phyloP scores from a whole-genome alignment of 2,797 vertebrate species.

The Rhinogobio ventralis region DNA sequence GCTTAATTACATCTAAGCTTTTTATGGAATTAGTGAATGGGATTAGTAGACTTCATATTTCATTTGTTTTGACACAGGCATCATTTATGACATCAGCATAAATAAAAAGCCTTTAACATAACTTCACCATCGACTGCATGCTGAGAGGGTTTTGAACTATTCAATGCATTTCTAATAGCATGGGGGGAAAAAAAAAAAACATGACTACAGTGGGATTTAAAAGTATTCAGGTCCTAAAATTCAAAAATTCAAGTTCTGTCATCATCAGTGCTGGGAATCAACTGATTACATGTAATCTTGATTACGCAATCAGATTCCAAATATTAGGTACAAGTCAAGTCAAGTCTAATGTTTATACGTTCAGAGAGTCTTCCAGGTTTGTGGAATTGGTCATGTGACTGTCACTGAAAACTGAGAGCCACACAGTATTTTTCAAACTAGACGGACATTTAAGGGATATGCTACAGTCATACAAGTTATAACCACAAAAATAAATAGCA shows the following conservation, averaged over 20 bases:
- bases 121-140: not conserved
- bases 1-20: not conserved
- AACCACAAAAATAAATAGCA: too few species aligned
- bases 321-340: too few species aligned
- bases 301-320: too few species aligned
- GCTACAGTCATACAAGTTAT: too few species aligned
- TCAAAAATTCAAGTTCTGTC: not conserved
- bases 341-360: too few species aligned
- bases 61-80: not conserved
- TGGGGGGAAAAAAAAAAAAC: not conserved
- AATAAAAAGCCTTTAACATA: not conserved
- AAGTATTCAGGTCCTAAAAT: not conserved
- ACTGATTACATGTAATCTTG: too few species aligned
- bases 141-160: not conserved
- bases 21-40: not conserved
- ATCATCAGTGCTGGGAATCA: not conserved
- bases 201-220: not conserved
- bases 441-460: too few species aligned
- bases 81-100: not conserved
- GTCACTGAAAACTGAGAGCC: too few species aligned
- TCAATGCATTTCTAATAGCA: not conserved
- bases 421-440: too few species aligned
- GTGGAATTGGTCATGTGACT: too few species aligned
- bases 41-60: not conserved
- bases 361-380: too few species aligned